Percentiles rank a stretch among this genome's conserved stretches.
phyloP scores from a whole-genome alignment of 2,888 invertebrate genomes.

The Tridacna gigas region DNA sequence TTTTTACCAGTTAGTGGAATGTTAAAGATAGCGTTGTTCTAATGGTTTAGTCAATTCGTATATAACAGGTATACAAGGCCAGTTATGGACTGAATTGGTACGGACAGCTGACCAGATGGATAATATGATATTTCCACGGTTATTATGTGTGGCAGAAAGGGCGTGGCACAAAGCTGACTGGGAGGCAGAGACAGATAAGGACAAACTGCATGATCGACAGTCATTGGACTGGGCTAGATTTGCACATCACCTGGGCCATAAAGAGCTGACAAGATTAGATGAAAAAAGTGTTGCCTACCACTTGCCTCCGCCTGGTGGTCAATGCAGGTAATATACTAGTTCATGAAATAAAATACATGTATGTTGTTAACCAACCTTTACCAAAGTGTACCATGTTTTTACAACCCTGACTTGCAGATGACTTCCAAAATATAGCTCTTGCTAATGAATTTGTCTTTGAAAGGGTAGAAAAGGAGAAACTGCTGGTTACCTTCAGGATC shows the following conservation, averaged over 20 bases:
- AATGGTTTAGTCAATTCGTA: too few species aligned
- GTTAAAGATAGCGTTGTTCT: too few species aligned
- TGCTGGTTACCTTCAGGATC: too few species aligned
- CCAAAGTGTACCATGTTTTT: too few species aligned
- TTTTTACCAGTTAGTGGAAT: too few species aligned
- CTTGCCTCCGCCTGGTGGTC: slow-evolving; percentile 81
- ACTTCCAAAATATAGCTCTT: too few species aligned
- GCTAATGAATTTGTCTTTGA: too few species aligned
- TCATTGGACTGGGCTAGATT: slow-evolving; percentile 78
- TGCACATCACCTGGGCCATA: slow-evolving; percentile 77
- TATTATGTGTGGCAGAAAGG: slow-evolving; percentile 82
- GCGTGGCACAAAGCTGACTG: slow-evolving; percentile 82
- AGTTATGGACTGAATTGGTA: slow-evolving; percentile 82
- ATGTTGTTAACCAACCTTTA: too few species aligned
- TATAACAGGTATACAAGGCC: slow-evolving; percentile 81
- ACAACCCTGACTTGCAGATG: too few species aligned
- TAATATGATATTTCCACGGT: slow-evolving; percentile 77
- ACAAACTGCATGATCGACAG: slow-evolving; percentile 52
- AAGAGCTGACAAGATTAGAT: slow-evolving; percentile 79
- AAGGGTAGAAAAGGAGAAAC: too few species aligned
- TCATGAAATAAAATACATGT: neutral
- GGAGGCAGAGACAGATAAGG: slow-evolving; percentile 71
- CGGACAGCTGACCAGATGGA: slow-evolving; percentile 77
- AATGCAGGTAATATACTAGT: neutral
- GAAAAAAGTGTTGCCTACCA: slow-evolving; percentile 75